Evolutionary conservation across 2,888 invertebrate genomes (phyloP).

Genomic region (Aproaerema taeniolella): DNA sequence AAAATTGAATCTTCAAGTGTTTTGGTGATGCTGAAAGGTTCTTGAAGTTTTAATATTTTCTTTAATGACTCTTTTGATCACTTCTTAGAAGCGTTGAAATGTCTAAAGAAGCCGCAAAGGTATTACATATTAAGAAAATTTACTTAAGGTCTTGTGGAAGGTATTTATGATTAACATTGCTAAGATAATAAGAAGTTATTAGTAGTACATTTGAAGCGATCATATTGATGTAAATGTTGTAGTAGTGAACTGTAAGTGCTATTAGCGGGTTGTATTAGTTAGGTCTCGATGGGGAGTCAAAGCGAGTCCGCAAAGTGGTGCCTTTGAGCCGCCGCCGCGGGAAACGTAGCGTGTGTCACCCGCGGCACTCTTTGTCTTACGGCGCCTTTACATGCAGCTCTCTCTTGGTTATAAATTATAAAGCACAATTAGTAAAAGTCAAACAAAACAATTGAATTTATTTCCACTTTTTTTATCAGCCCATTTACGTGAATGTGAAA

Average conservation of each 20-base stretch:
- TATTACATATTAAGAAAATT: too few relatives aligned
- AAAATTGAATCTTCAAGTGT: conserved; percentile 63
- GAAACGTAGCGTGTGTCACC: conserved; percentile 39
- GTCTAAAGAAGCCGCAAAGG: conserved; percentile 6
- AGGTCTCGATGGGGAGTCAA: conserved; percentile 42
- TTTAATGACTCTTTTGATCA: conserved; percentile 15
- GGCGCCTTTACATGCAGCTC: neutral
- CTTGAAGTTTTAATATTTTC: conserved; percentile 36
- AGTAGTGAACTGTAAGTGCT: neutral
- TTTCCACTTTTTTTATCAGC: too few relatives aligned
- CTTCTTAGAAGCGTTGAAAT: conserved; percentile 1
- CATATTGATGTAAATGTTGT: too few relatives aligned
- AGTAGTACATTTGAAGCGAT: too few relatives aligned
- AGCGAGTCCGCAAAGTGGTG: conserved; percentile 66
- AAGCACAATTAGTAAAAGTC: too few relatives aligned
- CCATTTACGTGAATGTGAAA: too few relatives aligned
- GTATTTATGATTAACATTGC: too few relatives aligned
- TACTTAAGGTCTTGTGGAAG: too few relatives aligned
- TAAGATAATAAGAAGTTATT: too few relatives aligned
- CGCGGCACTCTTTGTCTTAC: conserved; percentile 63
- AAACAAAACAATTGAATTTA: too few relatives aligned
- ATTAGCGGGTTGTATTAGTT: neutral
- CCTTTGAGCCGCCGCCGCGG: conserved; percentile 53
- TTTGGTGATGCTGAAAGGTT: conserved; percentile 45
- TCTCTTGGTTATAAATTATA: too few relatives aligned